Base-by-base conservation (phyloP, 2,113 vertebrate genomes). In the Xiphias gladius region DNA sequence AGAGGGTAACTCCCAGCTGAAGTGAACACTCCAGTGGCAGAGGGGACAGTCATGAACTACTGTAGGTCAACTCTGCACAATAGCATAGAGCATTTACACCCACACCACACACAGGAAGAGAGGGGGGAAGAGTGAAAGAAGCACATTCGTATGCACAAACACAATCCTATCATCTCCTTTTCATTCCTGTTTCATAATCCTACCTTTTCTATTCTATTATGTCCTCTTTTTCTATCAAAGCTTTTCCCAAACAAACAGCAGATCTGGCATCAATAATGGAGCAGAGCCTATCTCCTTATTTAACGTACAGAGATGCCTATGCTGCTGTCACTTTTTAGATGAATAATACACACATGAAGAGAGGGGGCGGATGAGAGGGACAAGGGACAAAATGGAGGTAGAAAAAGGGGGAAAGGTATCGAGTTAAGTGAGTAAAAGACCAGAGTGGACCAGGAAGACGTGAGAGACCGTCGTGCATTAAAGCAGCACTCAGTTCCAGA, bases 311-410 rank as follows among this genome's bases (percentile, higher is more conserved):
- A 76, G 80, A 79, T 50, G 76, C 64, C 76, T 32, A 24, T 65
- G 68, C 86, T 65, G 70, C 88, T 91, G 94, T 95, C 94, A 94
- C 94, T 95, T 92, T 92, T 85, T 71, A 41, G 87, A 94, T 95
- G 82, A 95, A 96, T 95, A 96, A 96, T 96, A 94, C 87, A 95
- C 92, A 92, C 65, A 86, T 73, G 67, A 48, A 76, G 82, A 76
- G 83, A 86, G 76, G 48, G 41, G 7, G 63, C 50, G 28, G 43
- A n/a, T 30, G 75, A 76, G 30, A 61, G 84, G 79, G 73, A 85
- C 88, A 74, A 59, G 85, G 79, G 85, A 89, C 85, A 46, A 17
- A 69, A 80, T 63, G 89, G 79, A 80, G 79, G 83, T 48, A 77
- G 79, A 69, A 62, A 12, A 70, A 58, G 41, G 20, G 73, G 9